These are phyloP conservation scores for Paguma larvata DNA, from an alignment of 2,797 vertebrate genomes.

Conservation along the genomic window DNA sequence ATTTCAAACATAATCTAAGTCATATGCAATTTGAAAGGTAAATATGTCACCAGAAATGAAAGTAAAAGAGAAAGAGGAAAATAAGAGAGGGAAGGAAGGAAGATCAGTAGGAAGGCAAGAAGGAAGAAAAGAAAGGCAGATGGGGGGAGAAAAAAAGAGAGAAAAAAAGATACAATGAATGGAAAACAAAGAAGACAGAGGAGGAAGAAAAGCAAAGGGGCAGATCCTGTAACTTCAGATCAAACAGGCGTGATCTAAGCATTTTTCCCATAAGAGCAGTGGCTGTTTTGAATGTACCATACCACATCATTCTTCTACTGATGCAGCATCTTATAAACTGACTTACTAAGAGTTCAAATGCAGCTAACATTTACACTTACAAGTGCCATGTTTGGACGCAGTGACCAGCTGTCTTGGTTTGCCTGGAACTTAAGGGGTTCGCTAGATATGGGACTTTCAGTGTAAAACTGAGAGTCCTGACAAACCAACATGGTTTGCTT, in stretches of 20 bases:
- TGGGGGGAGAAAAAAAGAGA: neutral
- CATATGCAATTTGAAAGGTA: constrained; percentile 27
- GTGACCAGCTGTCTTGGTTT: neutral
- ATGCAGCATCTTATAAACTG: neutral
- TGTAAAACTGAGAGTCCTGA: neutral
- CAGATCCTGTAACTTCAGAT: neutral
- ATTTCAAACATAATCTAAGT: neutral
- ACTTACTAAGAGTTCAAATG: neutral
- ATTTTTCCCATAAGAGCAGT: neutral
- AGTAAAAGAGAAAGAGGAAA: neutral
- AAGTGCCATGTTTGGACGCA: neutral
- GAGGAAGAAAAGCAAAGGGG: neutral
- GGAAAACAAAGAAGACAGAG: neutral
- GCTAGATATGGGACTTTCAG: neutral
- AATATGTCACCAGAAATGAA: neutral
- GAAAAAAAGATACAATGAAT: neutral
- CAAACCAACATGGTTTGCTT: neutral
- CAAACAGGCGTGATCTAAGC: neutral
- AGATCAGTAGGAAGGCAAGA: neutral
- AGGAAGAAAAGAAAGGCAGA: neutral
- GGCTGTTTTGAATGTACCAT: neutral
- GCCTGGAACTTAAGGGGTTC: neutral
- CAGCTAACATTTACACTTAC: neutral
- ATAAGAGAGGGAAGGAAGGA: neutral
- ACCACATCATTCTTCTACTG: neutral